Conservation (phyloP, 2,797 vertebrate species). For the Toxotes lorentzi region DNA sequence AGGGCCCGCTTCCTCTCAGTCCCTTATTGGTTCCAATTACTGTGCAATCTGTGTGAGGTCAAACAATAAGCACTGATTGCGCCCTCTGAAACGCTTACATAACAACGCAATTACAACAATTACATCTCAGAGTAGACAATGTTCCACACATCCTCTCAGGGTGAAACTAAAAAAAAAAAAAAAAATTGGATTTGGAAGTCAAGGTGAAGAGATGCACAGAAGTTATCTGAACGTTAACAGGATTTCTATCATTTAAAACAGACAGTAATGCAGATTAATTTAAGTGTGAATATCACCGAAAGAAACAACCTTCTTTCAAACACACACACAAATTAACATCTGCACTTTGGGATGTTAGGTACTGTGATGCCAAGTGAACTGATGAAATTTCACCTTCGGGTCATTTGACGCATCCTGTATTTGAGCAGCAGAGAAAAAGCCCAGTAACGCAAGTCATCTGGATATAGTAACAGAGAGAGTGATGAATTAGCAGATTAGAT, state of each 20-base stretch:
- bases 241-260: not conserved
- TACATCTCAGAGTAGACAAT: slow-evolving; percentile 21
- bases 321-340: not conserved
- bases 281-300: not conserved
- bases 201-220: not conserved
- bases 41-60: slow-evolving; percentile 37
- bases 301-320: not conserved
- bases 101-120: slow-evolving; percentile 58
- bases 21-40: slow-evolving; percentile 55
- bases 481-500: slow-evolving; percentile 3
- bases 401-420: slow-evolving; percentile 34
- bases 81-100: slow-evolving; percentile 47
- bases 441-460: slow-evolving; percentile 31
- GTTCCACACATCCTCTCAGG: slow-evolving; percentile 5
- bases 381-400: slow-evolving; percentile 57
- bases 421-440: slow-evolving; percentile 30
- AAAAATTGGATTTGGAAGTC: not conserved
- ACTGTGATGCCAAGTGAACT: slow-evolving; percentile 20
- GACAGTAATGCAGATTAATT: not conserved
- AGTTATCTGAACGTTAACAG: not conserved
- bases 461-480: slow-evolving; percentile 29
- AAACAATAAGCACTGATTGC: slow-evolving; percentile 57
- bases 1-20: slow-evolving; percentile 15
- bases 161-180: slow-evolving; percentile 10
- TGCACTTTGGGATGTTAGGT: not conserved